These are phyloP conservation scores for Psephotus haematonotus DNA, from an alignment of 2,113 vertebrate genomes.

Conservation along the genomic window DNA sequence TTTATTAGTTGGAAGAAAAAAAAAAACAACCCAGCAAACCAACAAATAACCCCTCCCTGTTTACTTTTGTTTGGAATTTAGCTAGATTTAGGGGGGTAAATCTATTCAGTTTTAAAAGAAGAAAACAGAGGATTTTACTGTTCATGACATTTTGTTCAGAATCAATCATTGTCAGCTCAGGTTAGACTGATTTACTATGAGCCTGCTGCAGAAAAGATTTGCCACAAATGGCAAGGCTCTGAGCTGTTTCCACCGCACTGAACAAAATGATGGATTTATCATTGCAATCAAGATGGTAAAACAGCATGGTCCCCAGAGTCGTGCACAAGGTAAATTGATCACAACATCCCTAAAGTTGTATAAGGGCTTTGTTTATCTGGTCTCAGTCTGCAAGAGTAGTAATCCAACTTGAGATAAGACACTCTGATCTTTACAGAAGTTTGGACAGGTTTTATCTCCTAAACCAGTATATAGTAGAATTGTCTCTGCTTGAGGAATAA, in stretches of 20 bases:
- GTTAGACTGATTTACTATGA: constrained; percentile 70
- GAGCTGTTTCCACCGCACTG: constrained; percentile 55
- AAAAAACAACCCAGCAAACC: not conserved
- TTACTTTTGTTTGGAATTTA: constrained; percentile 42
- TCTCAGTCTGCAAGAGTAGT: constrained; percentile 25
- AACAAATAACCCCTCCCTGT: not conserved
- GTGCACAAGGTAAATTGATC: constrained; percentile 73
- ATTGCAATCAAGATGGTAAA: constrained; percentile 75
- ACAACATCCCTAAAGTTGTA: constrained; percentile 56
- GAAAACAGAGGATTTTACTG: constrained; percentile 68
- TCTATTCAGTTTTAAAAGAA: constrained; percentile 38
- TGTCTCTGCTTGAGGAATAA: not conserved
- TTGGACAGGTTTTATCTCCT: constrained; percentile 10
- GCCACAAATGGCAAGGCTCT: constrained; percentile 48
- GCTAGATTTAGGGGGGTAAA: constrained; percentile 49
- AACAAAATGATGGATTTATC: constrained; percentile 69
- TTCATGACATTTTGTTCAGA: constrained; percentile 69
- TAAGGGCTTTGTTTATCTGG: constrained; percentile 60
- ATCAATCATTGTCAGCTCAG: constrained; percentile 70
- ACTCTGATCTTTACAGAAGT: constrained; percentile 23
- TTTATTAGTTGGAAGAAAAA: not conserved
- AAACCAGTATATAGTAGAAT: not conserved
- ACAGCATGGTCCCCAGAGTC: constrained; percentile 68
- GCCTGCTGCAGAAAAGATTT: constrained; percentile 53
- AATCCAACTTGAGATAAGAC: constrained; percentile 18